Base-by-base conservation (phyloP, 2,113 vertebrate species). In the Conger conger region DNA sequence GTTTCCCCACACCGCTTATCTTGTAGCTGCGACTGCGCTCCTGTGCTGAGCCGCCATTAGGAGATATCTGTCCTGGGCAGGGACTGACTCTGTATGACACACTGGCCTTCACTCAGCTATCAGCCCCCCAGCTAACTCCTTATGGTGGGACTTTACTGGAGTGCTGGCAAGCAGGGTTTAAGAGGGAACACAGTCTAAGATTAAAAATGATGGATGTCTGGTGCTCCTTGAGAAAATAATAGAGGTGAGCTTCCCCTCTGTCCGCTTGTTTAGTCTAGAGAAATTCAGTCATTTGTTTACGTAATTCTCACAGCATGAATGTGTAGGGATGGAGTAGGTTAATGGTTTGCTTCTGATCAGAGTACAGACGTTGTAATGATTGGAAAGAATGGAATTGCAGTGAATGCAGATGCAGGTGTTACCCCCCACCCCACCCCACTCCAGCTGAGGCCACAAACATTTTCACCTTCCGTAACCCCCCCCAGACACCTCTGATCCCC, bases 131-230 rank as follows among this genome's bases (percentile, higher is more conserved):
- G 84, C 76, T 82, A 85, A 87, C 57, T 84, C 85, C 83, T 84
- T 85, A 76, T 54, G 78, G 38, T 38, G 77, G 15, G 77, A 23
- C 76, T 76, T 84, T 53, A 80, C 85, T 50, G 57, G 73, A 57
- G 53, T 17, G 82, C 78, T 82, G 73, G 83, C 79, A 53, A 88
- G 78, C 27, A 80, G 33, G 81, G n/a, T 80, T 85, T 82, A 68
- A 73, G 83, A 83, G 30, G 38, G 50, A 23, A 76, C 16, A 7
- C 85, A 77, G 84, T 36, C 36, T 85, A 83, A 63, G 83, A 86
- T 87, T 81, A 60, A 63, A 78, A 38, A 37, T 86, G 84, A 86
- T 86, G 84, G 82, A 88, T 84, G 82, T 87, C 57, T 85, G 82
- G 84, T 76, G 77, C 57, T 27, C 54, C 50, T 35, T 18, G 30